A percentile compares a stretch with the other conserved stretches of the same genome.
phyloP scores from a whole-genome alignment of 2,113 vertebrate species.

The Anolis sagrei region DNA sequence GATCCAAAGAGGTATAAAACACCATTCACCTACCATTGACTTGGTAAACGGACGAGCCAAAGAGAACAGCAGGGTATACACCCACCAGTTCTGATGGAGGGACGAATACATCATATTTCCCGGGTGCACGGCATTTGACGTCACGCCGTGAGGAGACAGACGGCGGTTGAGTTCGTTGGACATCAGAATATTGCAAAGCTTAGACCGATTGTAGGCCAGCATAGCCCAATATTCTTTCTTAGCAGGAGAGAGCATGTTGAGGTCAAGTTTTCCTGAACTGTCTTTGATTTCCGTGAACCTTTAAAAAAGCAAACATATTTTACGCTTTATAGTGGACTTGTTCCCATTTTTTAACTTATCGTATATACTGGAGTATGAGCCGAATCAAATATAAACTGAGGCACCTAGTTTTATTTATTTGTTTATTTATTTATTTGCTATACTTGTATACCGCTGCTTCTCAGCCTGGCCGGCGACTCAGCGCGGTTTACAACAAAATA shows the following conservation, averaged over 20 bases:
- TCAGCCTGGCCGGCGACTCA: too few relatives aligned
- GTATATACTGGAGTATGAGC: too few relatives aligned
- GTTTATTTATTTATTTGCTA: too few relatives aligned
- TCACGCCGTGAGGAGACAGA: constrained; percentile 88
- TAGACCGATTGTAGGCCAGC: constrained; percentile 96
- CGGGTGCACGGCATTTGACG: constrained; percentile 89
- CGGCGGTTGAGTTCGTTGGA: constrained; percentile 92
- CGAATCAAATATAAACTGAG: too few relatives aligned
- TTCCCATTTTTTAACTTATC: too few relatives aligned
- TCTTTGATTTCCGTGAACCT: constrained; percentile 94
- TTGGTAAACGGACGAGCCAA: constrained; percentile 96
- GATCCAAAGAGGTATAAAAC: not conserved
- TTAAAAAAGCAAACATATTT: constrained; percentile 28
- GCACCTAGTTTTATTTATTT: too few relatives aligned
- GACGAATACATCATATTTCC: constrained; percentile 96
- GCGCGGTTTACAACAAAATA: too few relatives aligned
- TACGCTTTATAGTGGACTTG: constrained; percentile 33
- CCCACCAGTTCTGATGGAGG: constrained; percentile 92
- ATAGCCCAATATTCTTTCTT: constrained; percentile 94
- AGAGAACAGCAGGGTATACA: constrained; percentile 91
- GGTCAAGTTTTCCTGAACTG: constrained; percentile 86
- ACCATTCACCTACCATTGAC: constrained; percentile 89
- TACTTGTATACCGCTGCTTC: too few relatives aligned
- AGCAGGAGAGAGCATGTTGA: constrained; percentile 85
- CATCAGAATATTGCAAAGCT: constrained; percentile 95